A percentile compares a stretch with the other conserved stretches of the same genome.
phyloP scores from a whole-genome alignment of 2,113 vertebrate species.

The Macrotus californicus region DNA sequence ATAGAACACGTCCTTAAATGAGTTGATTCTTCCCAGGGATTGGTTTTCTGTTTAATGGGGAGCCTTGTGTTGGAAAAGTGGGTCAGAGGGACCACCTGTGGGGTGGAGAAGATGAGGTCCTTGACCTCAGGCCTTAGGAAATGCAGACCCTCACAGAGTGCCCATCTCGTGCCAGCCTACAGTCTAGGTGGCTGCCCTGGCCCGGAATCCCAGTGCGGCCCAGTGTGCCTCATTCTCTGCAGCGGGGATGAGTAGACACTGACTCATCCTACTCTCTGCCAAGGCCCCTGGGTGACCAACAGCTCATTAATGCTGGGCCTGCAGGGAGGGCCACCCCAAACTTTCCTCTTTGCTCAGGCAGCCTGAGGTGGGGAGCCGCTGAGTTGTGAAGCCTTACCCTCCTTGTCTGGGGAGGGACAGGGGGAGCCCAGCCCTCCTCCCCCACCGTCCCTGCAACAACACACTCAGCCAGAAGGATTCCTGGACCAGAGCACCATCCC shows the following conservation, averaged over 20 bases:
- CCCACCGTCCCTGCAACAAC: background rate
- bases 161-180: rapidly evolving
- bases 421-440: background rate
- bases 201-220: rapidly evolving
- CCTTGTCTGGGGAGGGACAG: rapidly evolving
- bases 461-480: background rate
- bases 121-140: background rate
- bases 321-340: background rate
- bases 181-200: background rate
- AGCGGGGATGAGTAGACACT: background rate
- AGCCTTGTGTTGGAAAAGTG: background rate
- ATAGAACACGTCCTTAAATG: background rate
- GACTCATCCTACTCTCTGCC: background rate
- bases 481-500: background rate
- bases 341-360: background rate
- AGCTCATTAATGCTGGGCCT: background rate
- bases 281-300: background rate
- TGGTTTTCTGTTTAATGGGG: background rate
- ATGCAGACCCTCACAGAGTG: rapidly evolving
- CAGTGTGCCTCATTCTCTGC: background rate
- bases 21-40: background rate
- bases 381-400: background rate
- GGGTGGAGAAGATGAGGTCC: background rate
- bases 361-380: background rate
- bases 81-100: rapidly evolving